Percentiles rank a stretch among this genome's conserved stretches.
Evolutionary conservation across 2,888 invertebrate genomes (phyloP).

Genomic region (Sinopyrophorus schimmeli): DNA sequence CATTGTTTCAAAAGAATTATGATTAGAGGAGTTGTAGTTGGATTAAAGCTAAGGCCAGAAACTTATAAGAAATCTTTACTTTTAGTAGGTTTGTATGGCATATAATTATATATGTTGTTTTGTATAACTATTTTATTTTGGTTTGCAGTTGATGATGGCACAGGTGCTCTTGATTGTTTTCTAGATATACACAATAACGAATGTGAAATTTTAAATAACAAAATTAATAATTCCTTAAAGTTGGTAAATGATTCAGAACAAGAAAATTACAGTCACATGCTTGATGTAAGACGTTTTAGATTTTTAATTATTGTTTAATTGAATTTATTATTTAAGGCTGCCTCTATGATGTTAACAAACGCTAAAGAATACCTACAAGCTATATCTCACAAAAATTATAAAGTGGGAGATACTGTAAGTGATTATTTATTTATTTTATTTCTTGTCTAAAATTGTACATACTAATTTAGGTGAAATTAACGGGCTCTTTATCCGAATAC

Average conservation of each 20-base stretch:
- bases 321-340: conserved; percentile 12
- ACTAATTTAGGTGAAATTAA: conserved; percentile 14
- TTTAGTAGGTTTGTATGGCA: not conserved
- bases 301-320: not conserved
- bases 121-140: not conserved
- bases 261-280: too few species aligned
- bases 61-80: conserved; percentile 8
- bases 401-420: conserved; percentile 21
- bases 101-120: not conserved
- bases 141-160: conserved; percentile 23
- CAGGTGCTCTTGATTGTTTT: conserved; percentile 22
- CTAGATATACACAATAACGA: conserved; percentile 4
- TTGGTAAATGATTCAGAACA: too few species aligned
- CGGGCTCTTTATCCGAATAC: conserved; percentile 18
- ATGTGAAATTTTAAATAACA: conserved; percentile 6
- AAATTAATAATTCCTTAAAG: not conserved
- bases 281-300: not conserved
- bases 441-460: not conserved
- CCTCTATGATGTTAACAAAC: conserved; percentile 18
- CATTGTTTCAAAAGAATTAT: conserved; percentile 14
- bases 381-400: conserved; percentile 11
- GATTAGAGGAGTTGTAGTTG: conserved; percentile 13
- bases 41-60: conserved; percentile 10
- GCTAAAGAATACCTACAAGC: conserved; percentile 11
- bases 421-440: conserved; percentile 3